Base-by-base conservation (phyloP, 2,797 vertebrate species). In the Channallabes apus region DNA sequence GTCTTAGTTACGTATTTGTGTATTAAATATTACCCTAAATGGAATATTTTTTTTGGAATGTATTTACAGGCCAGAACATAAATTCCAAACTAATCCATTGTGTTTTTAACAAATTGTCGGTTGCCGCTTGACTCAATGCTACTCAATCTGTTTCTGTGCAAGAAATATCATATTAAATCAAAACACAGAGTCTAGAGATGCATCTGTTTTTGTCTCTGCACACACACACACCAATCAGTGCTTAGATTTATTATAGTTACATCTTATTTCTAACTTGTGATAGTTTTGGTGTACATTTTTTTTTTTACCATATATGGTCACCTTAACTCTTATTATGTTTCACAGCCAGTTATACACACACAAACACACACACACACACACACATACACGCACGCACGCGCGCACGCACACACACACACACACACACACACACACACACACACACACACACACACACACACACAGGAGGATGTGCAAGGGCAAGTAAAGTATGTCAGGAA, bases 401-500 rank as follows among this genome's bases (percentile, higher is more conserved):
- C 58, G 22, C 58, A 22, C n/a, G 56, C 18, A 51, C 51, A 73
- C 67, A 72, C 29, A 46, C 24, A 56, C 22, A 65, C 69, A 46
- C 69, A 72, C 56, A 5, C 29, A 24, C 29, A 22, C 41, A 22
- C 12, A 35, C 20, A 56, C 32, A 38, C 69, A 51, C 59, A 29
- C 46, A 29, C 41, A 41, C 38, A 41, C 84, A 64, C n/a, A 35
- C 61, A 56, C 17, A 59, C 51, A 73, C 68, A 73, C 29, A 29
- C 24, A 56, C 22, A 58, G 14, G 4, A 46, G 54, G 65, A 83
- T 81, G 62, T 84, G 87, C 67, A 76, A 29, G 35, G 69, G 29
- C 87, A 84, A 35, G 84, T 80, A 29, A 62, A 69, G 56, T 69
- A 86, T 88, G 68, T 3, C 35, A 83, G 75, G 67, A 86, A 86